Conservation (phyloP, 2,888 invertebrate genomes). For the Drosophila barbarae region DNA sequence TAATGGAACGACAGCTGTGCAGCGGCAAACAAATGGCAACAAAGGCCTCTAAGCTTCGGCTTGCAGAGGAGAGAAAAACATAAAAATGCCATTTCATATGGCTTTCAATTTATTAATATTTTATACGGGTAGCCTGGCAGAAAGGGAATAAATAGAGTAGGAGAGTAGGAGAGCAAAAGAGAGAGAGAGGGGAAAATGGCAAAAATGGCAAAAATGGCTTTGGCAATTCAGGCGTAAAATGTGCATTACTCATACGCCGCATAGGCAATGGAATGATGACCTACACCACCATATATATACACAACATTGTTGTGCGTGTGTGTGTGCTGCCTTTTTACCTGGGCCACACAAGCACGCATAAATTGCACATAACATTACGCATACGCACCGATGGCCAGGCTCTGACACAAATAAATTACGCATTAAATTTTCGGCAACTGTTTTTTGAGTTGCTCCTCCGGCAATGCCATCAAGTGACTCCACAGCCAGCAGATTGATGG, state of each 20-base stretch:
- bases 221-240: constrained; percentile 70
- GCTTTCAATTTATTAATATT: constrained; percentile 69
- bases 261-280: constrained; percentile 46
- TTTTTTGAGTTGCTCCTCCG: constrained; percentile 10
- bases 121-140: constrained; percentile 45
- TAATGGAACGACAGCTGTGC: constrained; percentile 59
- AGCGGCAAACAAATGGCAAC: constrained; percentile 32
- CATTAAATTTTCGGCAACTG: constrained; percentile 50
- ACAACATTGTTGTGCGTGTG: constrained; percentile 11
- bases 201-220: constrained; percentile 57
- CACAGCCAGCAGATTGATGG: constrained; percentile 58
- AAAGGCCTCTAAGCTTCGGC: constrained; percentile 65
- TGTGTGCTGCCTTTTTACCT: constrained; percentile 58
- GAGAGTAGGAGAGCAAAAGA: constrained; percentile 4
- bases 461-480: constrained; percentile 60
- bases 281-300: constrained; percentile 48
- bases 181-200: constrained; percentile 15
- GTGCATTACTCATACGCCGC: constrained; percentile 70
- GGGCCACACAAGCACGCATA: constrained; percentile 35
- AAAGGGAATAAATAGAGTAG: constrained; percentile 30
- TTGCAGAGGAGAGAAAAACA: constrained; percentile 14
- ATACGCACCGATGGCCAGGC: constrained; percentile 46
- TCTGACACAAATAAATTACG: constrained; percentile 66
- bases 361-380: constrained; percentile 57
- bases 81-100: constrained; percentile 51